Evolutionary conservation across 2,888 invertebrate genomes (phyloP), one percentile per base, ranked within the genome.

Genomic region (Tiphia femorata): DNA sequence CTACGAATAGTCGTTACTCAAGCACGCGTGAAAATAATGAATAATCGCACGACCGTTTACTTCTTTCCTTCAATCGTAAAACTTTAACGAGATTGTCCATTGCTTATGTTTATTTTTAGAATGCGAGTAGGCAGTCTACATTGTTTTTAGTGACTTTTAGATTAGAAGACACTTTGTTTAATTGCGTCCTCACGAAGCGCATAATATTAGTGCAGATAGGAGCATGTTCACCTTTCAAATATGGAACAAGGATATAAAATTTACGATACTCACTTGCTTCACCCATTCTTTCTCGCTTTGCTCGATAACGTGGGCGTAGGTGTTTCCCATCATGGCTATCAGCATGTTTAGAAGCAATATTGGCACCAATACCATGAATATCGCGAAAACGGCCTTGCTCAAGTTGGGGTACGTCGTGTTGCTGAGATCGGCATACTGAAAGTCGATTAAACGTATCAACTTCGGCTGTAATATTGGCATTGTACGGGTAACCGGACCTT

Each of bases 301-400:
- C 81, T 96, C 95, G 71, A 98, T 99, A 57, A 99, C 97, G 73
- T 95, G 95, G 0, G 97, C 96, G 82, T 99, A 99, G 0, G 99
- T 99, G 84, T 98, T 98, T 27, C 98, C 98, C 98, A 99, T 99
- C 98, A 98, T 99, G 64, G 99, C 99, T 67, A 99, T 99, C 84
- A 99, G 88, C 92, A 93, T 98, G 89, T 98, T 98, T 10, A 98
- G 88, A 75, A 98, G 86, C 43, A 98, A 86, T 77, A 98, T 98
- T 1, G 98, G 98, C 59, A 98, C 97, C 72, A 98, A 92, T 52
- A 99, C 95, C 97, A 98, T 98, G 83, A 98, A 99, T 57, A 97
- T 87, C 0, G 96, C 93, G 83, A 99, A 99, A n/a, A 98, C 95
- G 0, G 95, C 91, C 86, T 98, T 98, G 19, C 96, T 94, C 61